Percentiles rank a stretch among this genome's conserved stretches.
Evolutionary conservation across 2,797 vertebrate species (phyloP).

Genomic region (Acanthornis magna): DNA sequence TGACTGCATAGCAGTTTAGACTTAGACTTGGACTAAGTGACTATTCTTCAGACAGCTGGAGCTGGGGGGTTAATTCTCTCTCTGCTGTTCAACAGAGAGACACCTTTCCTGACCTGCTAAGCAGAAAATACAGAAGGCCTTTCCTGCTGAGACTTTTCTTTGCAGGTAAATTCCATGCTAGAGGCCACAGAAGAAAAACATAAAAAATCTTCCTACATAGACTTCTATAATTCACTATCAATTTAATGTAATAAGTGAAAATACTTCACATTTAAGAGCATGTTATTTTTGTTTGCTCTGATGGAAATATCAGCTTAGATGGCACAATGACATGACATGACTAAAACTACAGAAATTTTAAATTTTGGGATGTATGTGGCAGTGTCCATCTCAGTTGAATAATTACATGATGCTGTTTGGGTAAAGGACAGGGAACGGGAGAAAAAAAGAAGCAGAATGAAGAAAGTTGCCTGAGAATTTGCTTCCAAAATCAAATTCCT

Average conservation of each 20-base stretch:
- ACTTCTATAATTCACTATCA: background rate
- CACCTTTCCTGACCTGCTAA: background rate
- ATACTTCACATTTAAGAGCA: background rate
- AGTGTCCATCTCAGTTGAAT: background rate
- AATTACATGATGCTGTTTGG: background rate
- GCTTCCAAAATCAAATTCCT: slow-evolving; percentile 28
- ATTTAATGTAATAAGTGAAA: background rate
- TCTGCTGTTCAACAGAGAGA: background rate
- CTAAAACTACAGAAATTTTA: background rate
- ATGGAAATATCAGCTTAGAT: background rate
- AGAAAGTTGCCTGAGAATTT: slow-evolving; percentile 30
- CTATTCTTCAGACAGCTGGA: background rate
- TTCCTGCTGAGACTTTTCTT: background rate
- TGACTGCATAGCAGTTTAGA: background rate
- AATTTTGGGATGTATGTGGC: background rate
- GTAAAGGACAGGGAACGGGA: background rate
- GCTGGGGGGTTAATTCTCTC: background rate
- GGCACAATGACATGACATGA: background rate
- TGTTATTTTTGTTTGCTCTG: background rate
- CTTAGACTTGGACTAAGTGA: background rate
- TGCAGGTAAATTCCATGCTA: background rate
- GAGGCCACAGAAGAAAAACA: background rate
- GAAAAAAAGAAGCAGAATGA: background rate
- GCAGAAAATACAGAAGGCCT: background rate
- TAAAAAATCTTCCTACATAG: background rate